These are phyloP conservation scores for Callithrix jacchus DNA, from an alignment of 2,113 vertebrate genomes.

Conservation along the genomic window DNA sequence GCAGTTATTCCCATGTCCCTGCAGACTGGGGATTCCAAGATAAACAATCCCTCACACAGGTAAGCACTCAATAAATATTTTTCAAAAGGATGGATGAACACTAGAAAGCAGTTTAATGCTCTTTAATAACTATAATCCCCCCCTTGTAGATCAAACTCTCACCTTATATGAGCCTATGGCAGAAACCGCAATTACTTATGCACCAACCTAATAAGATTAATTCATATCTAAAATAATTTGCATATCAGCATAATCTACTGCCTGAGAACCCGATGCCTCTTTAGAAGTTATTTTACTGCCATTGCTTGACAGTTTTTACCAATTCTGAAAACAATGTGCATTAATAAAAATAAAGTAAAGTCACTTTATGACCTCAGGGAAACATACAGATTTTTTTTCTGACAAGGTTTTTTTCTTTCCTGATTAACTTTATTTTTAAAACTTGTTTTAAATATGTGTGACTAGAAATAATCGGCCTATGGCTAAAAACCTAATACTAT, in stretches of 20 bases:
- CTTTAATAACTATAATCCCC: background rate
- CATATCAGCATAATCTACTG: background rate
- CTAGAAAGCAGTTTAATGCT: background rate
- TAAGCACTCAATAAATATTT: constrained; percentile 68
- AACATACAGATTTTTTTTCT: background rate
- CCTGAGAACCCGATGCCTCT: background rate
- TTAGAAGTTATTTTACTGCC: background rate
- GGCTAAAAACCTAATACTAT: background rate
- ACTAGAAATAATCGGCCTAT: background rate
- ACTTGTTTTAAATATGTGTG: background rate
- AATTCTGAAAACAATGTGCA: background rate
- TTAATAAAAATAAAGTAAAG: background rate
- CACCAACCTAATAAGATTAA: background rate
- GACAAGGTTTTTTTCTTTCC: background rate
- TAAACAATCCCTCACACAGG: background rate
- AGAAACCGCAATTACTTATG: background rate
- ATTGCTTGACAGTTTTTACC: background rate
- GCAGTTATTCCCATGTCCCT: constrained; percentile 69
- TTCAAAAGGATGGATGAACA: constrained; percentile 47
- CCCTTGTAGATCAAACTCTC: background rate
- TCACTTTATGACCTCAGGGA: background rate
- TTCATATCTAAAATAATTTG: background rate
- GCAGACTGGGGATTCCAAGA: constrained; percentile 67
- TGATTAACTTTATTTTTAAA: background rate
- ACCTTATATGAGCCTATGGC: background rate